Percentiles rank a stretch among this genome's conserved stretches.
Evolutionary conservation across 2,113 vertebrate genomes (phyloP).

Genomic region (Syrrhaptes paradoxus): DNA sequence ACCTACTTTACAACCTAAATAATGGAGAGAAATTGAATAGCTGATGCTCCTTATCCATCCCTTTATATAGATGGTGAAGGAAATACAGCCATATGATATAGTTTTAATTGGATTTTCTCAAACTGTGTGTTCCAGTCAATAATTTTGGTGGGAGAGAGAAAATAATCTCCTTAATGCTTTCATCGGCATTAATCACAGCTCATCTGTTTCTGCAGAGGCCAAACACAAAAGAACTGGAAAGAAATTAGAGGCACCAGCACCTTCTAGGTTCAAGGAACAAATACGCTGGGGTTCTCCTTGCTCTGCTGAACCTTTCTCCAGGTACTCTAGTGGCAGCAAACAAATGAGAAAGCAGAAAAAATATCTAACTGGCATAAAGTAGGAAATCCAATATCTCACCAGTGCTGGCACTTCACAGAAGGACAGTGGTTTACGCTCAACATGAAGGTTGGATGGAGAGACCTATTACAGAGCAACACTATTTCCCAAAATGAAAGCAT

Average conservation of each 20-base stretch:
- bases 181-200: background rate
- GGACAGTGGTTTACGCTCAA: background rate
- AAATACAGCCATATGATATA: background rate
- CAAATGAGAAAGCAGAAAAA: background rate
- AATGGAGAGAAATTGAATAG: background rate
- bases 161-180: conserved; percentile 15
- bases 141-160: conserved; percentile 5
- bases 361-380: background rate
- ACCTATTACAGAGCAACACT: background rate
- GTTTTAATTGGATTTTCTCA: conserved; percentile 32
- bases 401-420: background rate
- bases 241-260: background rate
- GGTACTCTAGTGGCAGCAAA: background rate
- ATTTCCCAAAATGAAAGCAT: background rate
- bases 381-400: background rate
- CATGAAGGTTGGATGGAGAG: background rate
- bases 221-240: background rate
- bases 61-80: background rate
- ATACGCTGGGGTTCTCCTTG: background rate
- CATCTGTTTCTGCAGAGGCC: background rate
- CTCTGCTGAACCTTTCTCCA: background rate
- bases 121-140: background rate
- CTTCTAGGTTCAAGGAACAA: background rate
- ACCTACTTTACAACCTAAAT: background rate
- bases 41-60: background rate